Evolutionary conservation across 2,113 vertebrate species (phyloP).

Genomic region (Gambusia affinis): DNA sequence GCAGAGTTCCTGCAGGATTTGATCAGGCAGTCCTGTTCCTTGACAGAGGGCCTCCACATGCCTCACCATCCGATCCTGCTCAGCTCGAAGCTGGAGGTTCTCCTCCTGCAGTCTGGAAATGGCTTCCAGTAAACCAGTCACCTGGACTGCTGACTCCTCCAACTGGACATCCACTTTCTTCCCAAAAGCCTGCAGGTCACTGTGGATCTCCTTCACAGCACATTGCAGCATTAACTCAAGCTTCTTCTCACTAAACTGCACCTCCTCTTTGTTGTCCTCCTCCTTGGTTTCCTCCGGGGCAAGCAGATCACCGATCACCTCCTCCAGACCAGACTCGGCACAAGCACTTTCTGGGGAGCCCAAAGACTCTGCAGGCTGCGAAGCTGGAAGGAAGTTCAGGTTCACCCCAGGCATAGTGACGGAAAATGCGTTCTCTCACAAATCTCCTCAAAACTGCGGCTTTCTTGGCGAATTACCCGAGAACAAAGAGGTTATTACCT

Average conservation of each 20-base stretch:
- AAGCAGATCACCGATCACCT: conserved; percentile 73
- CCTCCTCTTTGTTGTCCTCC: conserved; percentile 22
- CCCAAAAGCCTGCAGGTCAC: conserved; percentile 82
- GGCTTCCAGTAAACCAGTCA: conserved; percentile 75
- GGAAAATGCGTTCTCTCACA: background rate
- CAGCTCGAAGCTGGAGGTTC: conserved; percentile 80
- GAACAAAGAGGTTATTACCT: background rate
- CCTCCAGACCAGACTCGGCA: conserved; percentile 74
- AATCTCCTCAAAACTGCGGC: background rate
- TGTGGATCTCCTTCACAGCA: conserved; percentile 80
- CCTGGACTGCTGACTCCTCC: conserved; percentile 63
- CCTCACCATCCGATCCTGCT: conserved; percentile 81
- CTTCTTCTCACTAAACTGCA: conserved; percentile 39
- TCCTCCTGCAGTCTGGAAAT: conserved; percentile 82
- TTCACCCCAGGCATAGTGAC: conserved; percentile 85
- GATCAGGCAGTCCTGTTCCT: conserved; percentile 67
- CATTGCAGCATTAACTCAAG: conserved; percentile 71
- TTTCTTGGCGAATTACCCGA: background rate
- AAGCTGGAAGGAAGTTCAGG: conserved; percentile 68
- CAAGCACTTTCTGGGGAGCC: conserved; percentile 58
- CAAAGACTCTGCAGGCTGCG: conserved; percentile 40
- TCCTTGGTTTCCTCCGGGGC: conserved; percentile 45
- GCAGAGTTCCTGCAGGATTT: conserved; percentile 65
- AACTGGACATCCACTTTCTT: conserved; percentile 77
- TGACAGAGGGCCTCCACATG: conserved; percentile 80